Conservation (phyloP, 2,797 vertebrate genomes). For the Scolopax rusticola region DNA sequence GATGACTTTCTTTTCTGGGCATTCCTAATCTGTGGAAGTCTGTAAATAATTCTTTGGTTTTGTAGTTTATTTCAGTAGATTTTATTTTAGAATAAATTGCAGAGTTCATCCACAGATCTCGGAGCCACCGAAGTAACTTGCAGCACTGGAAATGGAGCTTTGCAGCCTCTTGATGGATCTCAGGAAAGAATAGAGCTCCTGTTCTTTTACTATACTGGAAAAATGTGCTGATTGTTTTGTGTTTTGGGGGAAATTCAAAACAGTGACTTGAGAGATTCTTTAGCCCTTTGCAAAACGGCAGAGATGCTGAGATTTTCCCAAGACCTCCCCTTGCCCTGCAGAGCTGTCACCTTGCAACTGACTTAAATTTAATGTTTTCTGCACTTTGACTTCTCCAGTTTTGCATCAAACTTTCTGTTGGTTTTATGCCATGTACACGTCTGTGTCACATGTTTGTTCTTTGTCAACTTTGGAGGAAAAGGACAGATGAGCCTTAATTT, state of each 20-base stretch:
- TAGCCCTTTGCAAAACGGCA: not conserved
- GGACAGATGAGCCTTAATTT: not conserved
- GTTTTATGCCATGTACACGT: accelerated
- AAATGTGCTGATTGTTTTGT: not conserved
- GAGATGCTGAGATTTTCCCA: not conserved
- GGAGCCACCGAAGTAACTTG: not conserved
- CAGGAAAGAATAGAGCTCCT: not conserved
- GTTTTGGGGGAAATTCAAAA: not conserved
- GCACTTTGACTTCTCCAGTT: not conserved
- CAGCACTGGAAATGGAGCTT: not conserved
- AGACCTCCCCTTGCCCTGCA: not conserved
- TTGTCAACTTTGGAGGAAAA: not conserved
- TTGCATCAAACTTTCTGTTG: not conserved
- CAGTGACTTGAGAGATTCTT: not conserved
- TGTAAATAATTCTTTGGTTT: not conserved
- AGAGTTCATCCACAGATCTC: not conserved
- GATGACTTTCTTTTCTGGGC: not conserved
- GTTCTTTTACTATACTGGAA: not conserved
- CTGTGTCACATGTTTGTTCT: not conserved
- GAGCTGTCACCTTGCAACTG: not conserved
- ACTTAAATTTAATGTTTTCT: not conserved
- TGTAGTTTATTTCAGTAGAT: not conserved
- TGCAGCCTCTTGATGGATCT: not conserved
- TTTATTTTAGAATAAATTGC: not conserved
- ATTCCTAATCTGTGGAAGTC: not conserved